A percentile compares a stretch with the other conserved stretches of the same genome.
Conservation (phyloP, 2,113 vertebrate species). For the Chaenogobius annularis region DNA sequence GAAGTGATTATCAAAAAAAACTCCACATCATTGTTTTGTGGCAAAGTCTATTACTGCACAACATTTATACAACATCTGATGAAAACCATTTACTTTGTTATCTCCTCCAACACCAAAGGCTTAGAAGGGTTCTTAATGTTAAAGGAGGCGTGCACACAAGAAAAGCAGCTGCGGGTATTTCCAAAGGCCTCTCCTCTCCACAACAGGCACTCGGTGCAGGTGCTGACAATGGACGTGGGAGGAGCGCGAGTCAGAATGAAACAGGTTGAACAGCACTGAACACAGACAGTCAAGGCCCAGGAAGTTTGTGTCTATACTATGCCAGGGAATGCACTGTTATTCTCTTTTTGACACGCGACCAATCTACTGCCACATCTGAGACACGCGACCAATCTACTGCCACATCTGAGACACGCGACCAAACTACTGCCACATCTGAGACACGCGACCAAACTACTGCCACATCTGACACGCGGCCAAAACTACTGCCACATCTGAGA, state of each 20-base stretch:
- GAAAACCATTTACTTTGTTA: too few relatives aligned
- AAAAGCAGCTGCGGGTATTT: conserved; percentile 6
- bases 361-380: too few relatives aligned
- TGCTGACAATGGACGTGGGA: conserved; percentile 10
- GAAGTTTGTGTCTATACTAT: neutral
- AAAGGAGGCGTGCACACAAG: neutral
- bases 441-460: too few relatives aligned
- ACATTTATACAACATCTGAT: too few relatives aligned
- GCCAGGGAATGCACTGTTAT: neutral
- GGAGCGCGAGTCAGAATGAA: conserved; percentile 1
- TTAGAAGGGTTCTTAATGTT: neutral
- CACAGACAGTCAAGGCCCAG: conserved; percentile 19
- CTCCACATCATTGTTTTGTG: too few relatives aligned
- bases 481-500: too few relatives aligned
- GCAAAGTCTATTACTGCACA: neutral
- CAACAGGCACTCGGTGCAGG: neutral
- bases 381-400: too few relatives aligned
- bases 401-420: too few relatives aligned
- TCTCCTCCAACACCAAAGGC: neutral
- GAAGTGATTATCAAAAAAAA: too few relatives aligned
- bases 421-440: too few relatives aligned
- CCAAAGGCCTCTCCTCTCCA: neutral
- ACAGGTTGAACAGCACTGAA: conserved; percentile 47
- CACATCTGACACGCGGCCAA: too few relatives aligned
- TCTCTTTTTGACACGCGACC: too few relatives aligned